Base-by-base conservation (phyloP, 1,140 invertebrate genomes). In the Grapholita molesta region DNA sequence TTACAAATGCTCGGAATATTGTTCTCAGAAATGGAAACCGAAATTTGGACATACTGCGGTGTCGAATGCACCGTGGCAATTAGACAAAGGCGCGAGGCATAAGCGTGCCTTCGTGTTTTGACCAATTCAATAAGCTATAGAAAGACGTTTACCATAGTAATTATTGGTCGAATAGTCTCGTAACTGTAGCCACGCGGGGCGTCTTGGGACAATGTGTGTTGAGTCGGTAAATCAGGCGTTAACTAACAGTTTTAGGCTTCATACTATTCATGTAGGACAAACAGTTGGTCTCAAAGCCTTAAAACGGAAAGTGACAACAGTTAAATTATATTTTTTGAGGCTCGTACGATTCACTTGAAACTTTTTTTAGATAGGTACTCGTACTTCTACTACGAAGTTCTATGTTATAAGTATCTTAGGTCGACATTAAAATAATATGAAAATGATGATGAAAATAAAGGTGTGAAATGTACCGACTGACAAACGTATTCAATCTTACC, bases 21-120 rank as follows among this genome's bases (percentile, higher is more conserved):
- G 68, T 89, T 89, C 86, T 77, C 23, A 80, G 87, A 88, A 89
- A 77, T 73, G 48, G 70, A 83, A 88, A 89, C 85, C 87, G 82
- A 89, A 83, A 87, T 89, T 87, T 85, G 85, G 84, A 86, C 87
- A 80, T 78, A 85, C 77, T 89, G 87, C 76, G 87, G 86, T 84
- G 79, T 79, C 70, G 70, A 80, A 82, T 76, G 68, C 66, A 71
- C 67, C 79, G 75, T 85, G 74, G 74, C 61, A 71, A 30, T 67
- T 65, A 53, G 68, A 86, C 80, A 84, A 80, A 76, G 72, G 69
- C 75, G 74, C 78, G 83, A 79, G 70, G 68, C 71, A 72, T 85
- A 85, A 89, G 85, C 83, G 87, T 89, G 85, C 82, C 85, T 82
- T 82, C 68, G 71, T 83, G 70, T 85, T 84, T 79, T 86, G 86